These are phyloP conservation scores for Lota lota DNA, from an alignment of 2,113 vertebrate genomes.

Conservation along the genomic window DNA sequence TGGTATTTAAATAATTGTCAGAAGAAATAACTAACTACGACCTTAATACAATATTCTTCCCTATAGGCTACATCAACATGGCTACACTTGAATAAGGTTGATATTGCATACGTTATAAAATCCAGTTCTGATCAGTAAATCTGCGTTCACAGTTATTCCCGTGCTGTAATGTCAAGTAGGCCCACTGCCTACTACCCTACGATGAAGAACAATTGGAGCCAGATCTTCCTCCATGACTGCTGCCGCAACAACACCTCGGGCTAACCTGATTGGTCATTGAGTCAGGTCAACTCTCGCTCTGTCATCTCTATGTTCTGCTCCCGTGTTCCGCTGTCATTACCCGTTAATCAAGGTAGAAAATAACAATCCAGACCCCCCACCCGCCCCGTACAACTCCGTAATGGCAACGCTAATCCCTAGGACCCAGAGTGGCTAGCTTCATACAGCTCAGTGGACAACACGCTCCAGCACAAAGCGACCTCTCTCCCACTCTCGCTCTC, in stretches of 20 bases:
- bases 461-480: conserved; percentile 18
- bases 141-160: too few species aligned
- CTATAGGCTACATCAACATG: not conserved
- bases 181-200: too few species aligned
- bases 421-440: conserved; percentile 25
- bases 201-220: too few species aligned
- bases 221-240: too few species aligned
- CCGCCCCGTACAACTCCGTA: conserved; percentile 42
- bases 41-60: conserved; percentile 23
- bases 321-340: conserved; percentile 68
- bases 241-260: not conserved
- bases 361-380: conserved; percentile 48
- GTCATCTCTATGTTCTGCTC: conserved; percentile 19
- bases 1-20: too few species aligned
- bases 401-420: conserved; percentile 46
- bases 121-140: too few species aligned
- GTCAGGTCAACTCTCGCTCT: conserved; percentile 14
- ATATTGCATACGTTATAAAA: too few species aligned
- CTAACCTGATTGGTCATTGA: conserved; percentile 15
- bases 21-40: conserved; percentile 17
- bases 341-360: conserved; percentile 70
- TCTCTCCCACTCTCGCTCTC: too few species aligned
- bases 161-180: too few species aligned
- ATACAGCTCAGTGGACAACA: conserved; percentile 27
- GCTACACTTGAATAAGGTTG: conserved; percentile 6